phyloP scores from a whole-genome alignment of 2,888 invertebrate species.

The Campoletis raptor region DNA sequence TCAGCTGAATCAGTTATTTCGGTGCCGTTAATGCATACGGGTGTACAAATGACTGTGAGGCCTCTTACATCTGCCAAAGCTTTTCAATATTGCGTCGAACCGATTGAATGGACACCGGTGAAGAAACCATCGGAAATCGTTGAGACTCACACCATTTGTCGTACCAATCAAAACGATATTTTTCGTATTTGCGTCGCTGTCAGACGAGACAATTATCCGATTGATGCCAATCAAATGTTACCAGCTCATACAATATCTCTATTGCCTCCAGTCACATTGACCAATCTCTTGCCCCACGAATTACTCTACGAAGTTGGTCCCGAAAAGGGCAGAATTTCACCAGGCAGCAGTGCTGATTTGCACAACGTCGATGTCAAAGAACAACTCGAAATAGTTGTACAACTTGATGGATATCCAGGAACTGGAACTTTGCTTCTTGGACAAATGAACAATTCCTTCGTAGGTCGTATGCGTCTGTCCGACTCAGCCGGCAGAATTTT shows the following conservation, averaged over 20 bases:
- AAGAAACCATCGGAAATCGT: conserved; percentile 84
- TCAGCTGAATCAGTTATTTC: conserved; percentile 88
- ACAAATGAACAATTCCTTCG: conserved; percentile 86
- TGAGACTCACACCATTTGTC: conserved; percentile 80
- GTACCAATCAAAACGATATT: conserved; percentile 81
- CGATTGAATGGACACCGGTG: conserved; percentile 88
- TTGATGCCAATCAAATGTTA: conserved; percentile 87
- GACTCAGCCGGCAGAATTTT: conserved; percentile 91
- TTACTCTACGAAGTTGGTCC: conserved; percentile 87
- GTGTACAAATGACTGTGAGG: conserved; percentile 91
- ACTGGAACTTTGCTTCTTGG: conserved; percentile 86
- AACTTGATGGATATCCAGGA: conserved; percentile 93
- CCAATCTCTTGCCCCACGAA: conserved; percentile 95
- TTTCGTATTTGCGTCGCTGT: conserved; percentile 92
- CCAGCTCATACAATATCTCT: conserved; percentile 96
- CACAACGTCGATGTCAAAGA: conserved; percentile 86
- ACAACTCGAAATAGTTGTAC: conserved; percentile 90
- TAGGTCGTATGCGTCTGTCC: conserved; percentile 90
- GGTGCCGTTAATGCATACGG: conserved; percentile 91
- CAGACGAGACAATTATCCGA: conserved; percentile 92
- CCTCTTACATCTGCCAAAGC: conserved; percentile 87
- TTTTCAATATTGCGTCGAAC: conserved; percentile 87
- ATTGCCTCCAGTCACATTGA: conserved; percentile 93
- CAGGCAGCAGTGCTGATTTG: conserved; percentile 85
- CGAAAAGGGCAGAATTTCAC: conserved; percentile 85